Base-by-base conservation (phyloP, 1,140 invertebrate species). In the Monochamus saltuarius region DNA sequence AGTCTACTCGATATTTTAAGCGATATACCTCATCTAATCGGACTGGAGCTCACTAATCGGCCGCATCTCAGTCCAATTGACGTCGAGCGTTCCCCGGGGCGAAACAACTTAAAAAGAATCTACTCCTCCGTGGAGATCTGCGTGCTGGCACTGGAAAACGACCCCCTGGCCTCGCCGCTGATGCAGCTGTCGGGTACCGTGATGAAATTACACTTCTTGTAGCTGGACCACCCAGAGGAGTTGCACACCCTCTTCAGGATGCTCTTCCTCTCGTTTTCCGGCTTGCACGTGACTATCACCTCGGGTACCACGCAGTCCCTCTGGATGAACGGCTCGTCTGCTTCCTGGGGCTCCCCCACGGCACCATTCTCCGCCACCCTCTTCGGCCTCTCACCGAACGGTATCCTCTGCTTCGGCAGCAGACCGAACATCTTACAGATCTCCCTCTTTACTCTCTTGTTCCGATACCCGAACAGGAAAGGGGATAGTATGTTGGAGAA, bases 381-480 rank as follows among this genome's bases (percentile, higher is more conserved):
- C 7, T 53, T 38, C n/a, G 65, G 62, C 34, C 52, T 51, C 6
- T 49, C 29, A 4, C 58, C 43, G 14, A 22, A 40, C 9, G 19
- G 42, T 38, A 39, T 45, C 29, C 51, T 60, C 10, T 51, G n/a
- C 36, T 54, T 14, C 17, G 50, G 71, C 52, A 75, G 66, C 57
- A 84, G 74, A 57, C 84, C 80, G 57, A 86, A 83, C 62, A 88
- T 75, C 53, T 84, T 81, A 37, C 82, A 78, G 2, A 86, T 80
- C 65, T 91, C 89, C 6, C 88, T 79, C 64, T 90, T 86, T 9
- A 91, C 86, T 1, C 89, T 81, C 17, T 87, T 83, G 34, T 89
- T 91, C 6, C 90, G 83, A 69, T 90, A 87, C 8, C 89, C 89
- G 73, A 92, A 92, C 17, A 92, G 79, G 71, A 91, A 83, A 0